Evolutionary conservation across 2,888 invertebrate species (phyloP), one percentile per base, ranked within the genome.

Genomic region (Rhabditoides inermis): DNA sequence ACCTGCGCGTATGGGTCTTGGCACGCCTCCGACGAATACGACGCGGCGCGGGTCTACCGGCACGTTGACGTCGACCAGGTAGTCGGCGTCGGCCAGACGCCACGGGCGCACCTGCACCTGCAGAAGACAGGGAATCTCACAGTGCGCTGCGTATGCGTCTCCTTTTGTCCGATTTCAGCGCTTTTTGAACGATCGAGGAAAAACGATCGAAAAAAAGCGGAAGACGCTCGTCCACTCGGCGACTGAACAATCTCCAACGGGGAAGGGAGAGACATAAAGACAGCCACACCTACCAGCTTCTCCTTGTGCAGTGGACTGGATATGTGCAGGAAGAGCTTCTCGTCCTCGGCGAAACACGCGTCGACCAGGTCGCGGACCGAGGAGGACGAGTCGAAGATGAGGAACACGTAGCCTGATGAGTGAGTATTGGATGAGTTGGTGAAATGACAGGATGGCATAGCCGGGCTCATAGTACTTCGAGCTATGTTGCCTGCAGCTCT

Each of bases 221-320:
- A 5, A 44, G 2, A 12, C 45, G 36, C 42, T 41, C 51, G 18
- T 53, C 53, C 53, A 58, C 22, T n/a, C n/a, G n/a, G n/a, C n/a
- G n/a, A n/a, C n/a, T n/a, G n/a, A n/a, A n/a, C n/a, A n/a, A n/a
- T n/a, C n/a, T n/a, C n/a, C n/a, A n/a, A n/a, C n/a, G n/a, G n/a
- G n/a, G n/a, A n/a, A n/a, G n/a, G n/a, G n/a, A n/a, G n/a, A n/a
- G n/a, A n/a, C n/a, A n/a, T 18, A 22, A 51, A 18, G 49, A 7
- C 40, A 39, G 22, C 18, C 15, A 30, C 26, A 3, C 26, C 36
- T 3, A 7, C 37, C 18, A 92, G 91, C 82, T 95, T 95, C 81
- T 94, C 92, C 81, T 92, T 91, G 81, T 92, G 94, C 55, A 94
- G 95, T 39, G 94, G 94, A 67, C 92, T 92, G 32, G 91, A 92